Base-by-base conservation (phyloP, 2,797 vertebrate genomes). In the Malurus leucopterus region DNA sequence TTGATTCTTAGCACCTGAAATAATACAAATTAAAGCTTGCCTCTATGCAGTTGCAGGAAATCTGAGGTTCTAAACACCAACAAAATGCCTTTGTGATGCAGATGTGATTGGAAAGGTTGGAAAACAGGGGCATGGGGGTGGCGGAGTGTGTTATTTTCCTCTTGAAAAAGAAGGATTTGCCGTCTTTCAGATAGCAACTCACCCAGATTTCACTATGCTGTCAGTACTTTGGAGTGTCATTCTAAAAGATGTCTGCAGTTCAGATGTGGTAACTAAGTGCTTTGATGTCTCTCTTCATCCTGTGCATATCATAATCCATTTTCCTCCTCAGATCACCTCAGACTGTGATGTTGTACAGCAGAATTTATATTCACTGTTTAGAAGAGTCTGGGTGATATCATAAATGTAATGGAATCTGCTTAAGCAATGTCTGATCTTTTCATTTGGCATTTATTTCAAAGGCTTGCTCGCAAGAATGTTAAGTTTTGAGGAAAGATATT, bases 281-380 rank as follows among this genome's bases (percentile, higher is more conserved):
- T 95, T 93, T 95, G 91, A 94, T 95, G 84, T 89, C 82, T 93
- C 91, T 36, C 40, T 87, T 95, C 87, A 80, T 85, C 67, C 83
- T 92, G 87, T 89, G 78, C 74, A 92, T 74, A 94, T 92, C 93
- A 84, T 85, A 95, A 95, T 93, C 83, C 64, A 47, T 86, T 92
- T 90, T 87, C 63, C 74, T 82, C 46, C 76, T 90, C 72, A 92
- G 72, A 93, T 96, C 43, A 65, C 68, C 50, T 92, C 70, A 93
- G 84, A 88, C 84, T 90, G 54, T 89, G 93, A 87, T 92, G 93
- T 89, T 88, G 93, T 94, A 95, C 91, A 83, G 83, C 58, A 36
- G 92, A 96, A 96, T 95, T 95, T 89, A 74, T 89, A 87, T 70
- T 92, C 78, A 65, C 79, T 92, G 53, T 92, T 95, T 84, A 71